Conservation (phyloP, 2,113 vertebrate genomes). For the Holacanthus passer region DNA sequence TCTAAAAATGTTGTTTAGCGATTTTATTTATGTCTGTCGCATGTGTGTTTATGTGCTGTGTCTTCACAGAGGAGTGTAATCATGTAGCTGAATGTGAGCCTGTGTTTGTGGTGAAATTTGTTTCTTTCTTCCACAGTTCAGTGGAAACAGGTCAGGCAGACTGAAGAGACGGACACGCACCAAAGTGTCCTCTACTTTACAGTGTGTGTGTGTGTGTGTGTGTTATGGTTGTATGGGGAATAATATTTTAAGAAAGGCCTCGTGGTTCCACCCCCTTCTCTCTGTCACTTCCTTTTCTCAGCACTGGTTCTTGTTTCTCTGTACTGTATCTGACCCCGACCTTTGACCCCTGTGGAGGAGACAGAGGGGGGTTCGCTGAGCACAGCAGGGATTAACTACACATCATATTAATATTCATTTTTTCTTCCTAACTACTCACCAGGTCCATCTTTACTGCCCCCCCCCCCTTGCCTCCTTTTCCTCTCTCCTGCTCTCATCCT, state of each 20-base stretch:
- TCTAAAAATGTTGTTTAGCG: background rate
- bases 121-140: constrained; percentile 49
- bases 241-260: constrained; percentile 50
- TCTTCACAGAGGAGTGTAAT: background rate
- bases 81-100: constrained; percentile 4
- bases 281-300: constrained; percentile 59
- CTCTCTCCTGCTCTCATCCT: background rate
- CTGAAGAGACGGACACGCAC: constrained; percentile 32
- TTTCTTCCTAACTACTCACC: background rate
- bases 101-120: constrained; percentile 11
- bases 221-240: constrained; percentile 38
- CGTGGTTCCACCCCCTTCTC: background rate
- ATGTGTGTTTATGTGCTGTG: background rate
- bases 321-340: constrained; percentile 62
- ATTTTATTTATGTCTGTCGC: background rate
- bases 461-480: background rate
- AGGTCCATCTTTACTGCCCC: background rate
- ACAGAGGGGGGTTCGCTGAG: constrained; percentile 1
- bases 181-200: background rate
- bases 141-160: constrained; percentile 65
- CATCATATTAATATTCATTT: constrained; percentile 20
- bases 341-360: constrained; percentile 46
- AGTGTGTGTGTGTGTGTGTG: constrained; percentile 16
- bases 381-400: constrained; percentile 40
- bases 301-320: constrained; percentile 50